Percentiles rank a stretch among this genome's conserved stretches.
Conservation (phyloP, 1,140 invertebrate genomes). For the Octopus bimaculoides region DNA sequence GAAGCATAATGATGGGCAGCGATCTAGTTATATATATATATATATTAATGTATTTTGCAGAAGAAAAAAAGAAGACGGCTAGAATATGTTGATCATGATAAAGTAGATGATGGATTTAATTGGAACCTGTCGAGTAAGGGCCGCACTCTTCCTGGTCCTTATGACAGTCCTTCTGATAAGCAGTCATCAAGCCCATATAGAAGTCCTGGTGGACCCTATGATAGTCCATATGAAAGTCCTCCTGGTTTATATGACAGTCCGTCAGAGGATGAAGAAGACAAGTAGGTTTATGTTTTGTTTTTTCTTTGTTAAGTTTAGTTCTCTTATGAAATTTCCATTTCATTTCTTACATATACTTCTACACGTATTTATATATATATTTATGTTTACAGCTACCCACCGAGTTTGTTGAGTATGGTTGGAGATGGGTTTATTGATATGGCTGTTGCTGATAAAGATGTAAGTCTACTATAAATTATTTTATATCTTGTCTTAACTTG, state of each 20-base stretch:
- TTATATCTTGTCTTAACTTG: background rate
- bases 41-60: background rate
- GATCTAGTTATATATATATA: no score
- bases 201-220: constrained; percentile 23
- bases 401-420: constrained; percentile 32
- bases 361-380: background rate
- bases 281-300: constrained; percentile 51
- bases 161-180: constrained; percentile 3
- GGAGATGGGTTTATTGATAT: constrained; percentile 41
- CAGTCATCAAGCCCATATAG: constrained; percentile 12
- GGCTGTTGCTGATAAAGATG: constrained; percentile 40
- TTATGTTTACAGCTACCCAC: background rate
- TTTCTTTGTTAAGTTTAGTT: constrained; percentile 37
- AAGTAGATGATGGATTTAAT: constrained; percentile 19
- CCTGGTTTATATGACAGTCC: constrained; percentile 48
- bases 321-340: constrained; percentile 21
- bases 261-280: constrained; percentile 45
- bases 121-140: constrained; percentile 8
- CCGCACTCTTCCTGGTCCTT: constrained; percentile 19
- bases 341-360: constrained; percentile 1
- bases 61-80: constrained; percentile 28
- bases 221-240: constrained; percentile 36
- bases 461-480: constrained; percentile 22
- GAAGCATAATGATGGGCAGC: no score
- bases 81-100: constrained; percentile 37